These are phyloP conservation scores for Plebejus melissa DNA, from an alignment of 2,888 invertebrate species.

Conservation along the genomic window DNA sequence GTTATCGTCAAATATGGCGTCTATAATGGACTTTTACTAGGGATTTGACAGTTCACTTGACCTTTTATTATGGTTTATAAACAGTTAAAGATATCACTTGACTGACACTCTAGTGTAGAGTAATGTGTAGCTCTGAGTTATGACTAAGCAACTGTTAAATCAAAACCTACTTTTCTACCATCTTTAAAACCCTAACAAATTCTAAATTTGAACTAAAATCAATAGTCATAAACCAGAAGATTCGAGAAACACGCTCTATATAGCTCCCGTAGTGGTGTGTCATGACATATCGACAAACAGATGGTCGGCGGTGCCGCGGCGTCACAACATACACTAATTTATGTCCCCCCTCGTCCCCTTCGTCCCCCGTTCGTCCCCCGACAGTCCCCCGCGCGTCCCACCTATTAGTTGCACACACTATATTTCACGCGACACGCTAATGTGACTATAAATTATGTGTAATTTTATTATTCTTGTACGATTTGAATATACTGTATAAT, in stretches of 20 bases:
- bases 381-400: conserved; percentile 60
- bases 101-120: too few relatives aligned
- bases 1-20: too few relatives aligned
- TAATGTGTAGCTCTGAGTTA: too few relatives aligned
- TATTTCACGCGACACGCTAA: conserved; percentile 61
- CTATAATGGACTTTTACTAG: too few relatives aligned
- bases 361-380: conserved; percentile 51
- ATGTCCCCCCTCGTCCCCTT: conserved; percentile 60
- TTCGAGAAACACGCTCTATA: conserved; percentile 44
- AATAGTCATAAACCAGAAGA: neutral
- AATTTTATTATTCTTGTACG: conserved; percentile 21
- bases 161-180: neutral
- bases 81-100: too few relatives aligned
- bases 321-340: conserved; percentile 77
- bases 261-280: conserved; percentile 52
- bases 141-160: too few relatives aligned
- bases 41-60: too few relatives aligned
- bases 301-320: conserved; percentile 62
- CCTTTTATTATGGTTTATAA: too few relatives aligned
- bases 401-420: conserved; percentile 75
- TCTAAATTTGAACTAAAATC: neutral
- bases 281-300: conserved; percentile 77
- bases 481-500: conserved; percentile 10
- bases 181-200: neutral
- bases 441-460: conserved; percentile 42